Percentiles rank a stretch among this genome's conserved stretches.
phyloP scores from a whole-genome alignment of 2,113 vertebrate genomes.

The Lepus europaeus region DNA sequence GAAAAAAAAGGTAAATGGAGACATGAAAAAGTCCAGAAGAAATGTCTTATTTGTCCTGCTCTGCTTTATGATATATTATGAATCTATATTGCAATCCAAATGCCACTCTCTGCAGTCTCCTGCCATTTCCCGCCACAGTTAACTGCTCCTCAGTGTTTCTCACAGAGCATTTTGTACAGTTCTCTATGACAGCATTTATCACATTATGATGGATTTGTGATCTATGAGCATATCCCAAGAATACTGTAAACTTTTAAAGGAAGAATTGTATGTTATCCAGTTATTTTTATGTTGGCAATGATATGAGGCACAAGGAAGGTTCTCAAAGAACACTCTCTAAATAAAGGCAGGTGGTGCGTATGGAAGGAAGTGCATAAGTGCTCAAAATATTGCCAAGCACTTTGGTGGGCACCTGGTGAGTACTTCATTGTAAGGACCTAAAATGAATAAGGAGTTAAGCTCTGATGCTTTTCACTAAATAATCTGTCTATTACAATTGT shows the following conservation, averaged over 20 bases:
- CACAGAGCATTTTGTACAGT: neutral
- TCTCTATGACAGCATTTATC: neutral
- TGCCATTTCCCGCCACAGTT: neutral
- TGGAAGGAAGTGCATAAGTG: neutral
- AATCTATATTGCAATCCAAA: conserved; percentile 4
- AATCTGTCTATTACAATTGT: neutral
- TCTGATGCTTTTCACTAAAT: conserved; percentile 31
- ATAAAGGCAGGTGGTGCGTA: neutral
- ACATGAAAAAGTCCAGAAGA: neutral
- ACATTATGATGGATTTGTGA: neutral
- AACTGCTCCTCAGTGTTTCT: neutral
- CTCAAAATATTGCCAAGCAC: neutral
- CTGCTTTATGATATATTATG: neutral
- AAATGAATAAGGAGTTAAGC: conserved; percentile 22
- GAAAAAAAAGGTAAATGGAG: neutral
- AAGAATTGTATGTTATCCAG: neutral
- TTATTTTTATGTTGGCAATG: neutral
- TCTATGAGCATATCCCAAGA: neutral
- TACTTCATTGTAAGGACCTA: neutral
- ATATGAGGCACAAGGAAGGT: neutral
- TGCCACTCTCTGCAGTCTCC: neutral
- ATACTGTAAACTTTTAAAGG: neutral
- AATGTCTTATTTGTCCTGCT: neutral
- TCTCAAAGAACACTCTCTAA: neutral
- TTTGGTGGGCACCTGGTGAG: neutral